phyloP scores from a whole-genome alignment of 1,140 invertebrate species.

The Apis mellifera region Amel_HAv3.1 CM009933.2:13415501-13416000 shows the following conservation, averaged over 20 bases:
- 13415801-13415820: conserved; percentile 98
- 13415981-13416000: too few species aligned
- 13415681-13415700: neutral
- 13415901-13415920: too few species aligned
- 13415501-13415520: conserved; percentile 96
- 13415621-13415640: too few species aligned
- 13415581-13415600: conserved; percentile 79
- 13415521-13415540: conserved; percentile 88
- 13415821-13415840: conserved; percentile 97
- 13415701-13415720: conserved; percentile 39
- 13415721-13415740: conserved; percentile 84
- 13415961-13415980: too few species aligned
- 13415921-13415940: too few species aligned
- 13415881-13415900: conserved; percentile 46
- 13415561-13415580: conserved; percentile 84
- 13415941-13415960: too few species aligned
- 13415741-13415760: conserved; percentile 87
- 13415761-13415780: conserved; percentile 91
- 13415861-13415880: conserved; percentile 83
- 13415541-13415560: conserved; percentile 86
- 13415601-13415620: conserved; percentile 74
- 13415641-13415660: conserved; percentile 6
- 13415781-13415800: conserved; percentile 96
- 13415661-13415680: neutral
- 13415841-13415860: conserved; percentile 98